Conservation (phyloP, 2,113 vertebrate species). For the Muscicapa adusta region DNA sequence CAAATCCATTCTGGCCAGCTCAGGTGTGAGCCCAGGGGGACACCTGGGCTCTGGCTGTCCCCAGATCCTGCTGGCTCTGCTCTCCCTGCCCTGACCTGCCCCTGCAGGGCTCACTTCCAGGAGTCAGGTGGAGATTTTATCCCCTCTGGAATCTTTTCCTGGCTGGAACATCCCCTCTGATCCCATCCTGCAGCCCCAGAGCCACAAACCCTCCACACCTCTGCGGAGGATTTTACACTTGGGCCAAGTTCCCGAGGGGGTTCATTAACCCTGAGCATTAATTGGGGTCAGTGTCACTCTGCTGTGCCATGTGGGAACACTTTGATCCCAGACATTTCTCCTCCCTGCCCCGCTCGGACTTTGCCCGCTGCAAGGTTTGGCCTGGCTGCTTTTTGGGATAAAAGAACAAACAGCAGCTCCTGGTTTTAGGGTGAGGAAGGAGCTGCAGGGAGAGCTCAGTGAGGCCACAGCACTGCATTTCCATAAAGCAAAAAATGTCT, state of each 20-base stretch:
- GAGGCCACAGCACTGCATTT: background rate
- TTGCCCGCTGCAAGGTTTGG: background rate
- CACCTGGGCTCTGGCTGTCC: background rate
- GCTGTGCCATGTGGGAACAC: background rate
- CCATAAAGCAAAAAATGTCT: fast-evolving
- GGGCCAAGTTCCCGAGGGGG: background rate
- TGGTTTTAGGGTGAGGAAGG: fast-evolving
- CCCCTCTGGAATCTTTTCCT: background rate
- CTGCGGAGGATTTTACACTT: fast-evolving
- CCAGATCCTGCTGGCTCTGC: background rate
- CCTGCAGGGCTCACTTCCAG: background rate
- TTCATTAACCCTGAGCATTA: background rate
- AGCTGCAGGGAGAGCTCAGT: background rate
- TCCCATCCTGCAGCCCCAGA: background rate
- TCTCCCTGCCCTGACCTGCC: background rate
- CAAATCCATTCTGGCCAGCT: fast-evolving
- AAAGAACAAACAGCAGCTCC: background rate
- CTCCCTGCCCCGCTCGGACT: fast-evolving
- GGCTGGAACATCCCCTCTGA: fast-evolving
- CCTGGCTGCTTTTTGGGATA: background rate
- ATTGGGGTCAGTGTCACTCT: background rate
- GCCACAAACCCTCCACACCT: fast-evolving
- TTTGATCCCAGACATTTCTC: background rate
- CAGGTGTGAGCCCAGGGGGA: background rate
- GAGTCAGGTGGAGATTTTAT: background rate